Conservation (phyloP, 2,113 vertebrate species). For the Stomatorhinus ivindoensis region DNA sequence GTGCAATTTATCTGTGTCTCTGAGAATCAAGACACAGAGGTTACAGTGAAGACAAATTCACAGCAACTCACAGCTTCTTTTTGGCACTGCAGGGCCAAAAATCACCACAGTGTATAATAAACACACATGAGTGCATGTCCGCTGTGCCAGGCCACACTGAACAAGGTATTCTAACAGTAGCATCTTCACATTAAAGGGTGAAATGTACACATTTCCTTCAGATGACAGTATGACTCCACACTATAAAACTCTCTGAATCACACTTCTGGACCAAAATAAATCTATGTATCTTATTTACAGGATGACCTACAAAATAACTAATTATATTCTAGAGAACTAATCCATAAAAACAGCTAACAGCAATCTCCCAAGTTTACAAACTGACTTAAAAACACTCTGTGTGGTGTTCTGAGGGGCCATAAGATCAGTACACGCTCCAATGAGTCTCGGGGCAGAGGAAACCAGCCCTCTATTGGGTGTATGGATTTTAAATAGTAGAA, state of each 20-base stretch:
- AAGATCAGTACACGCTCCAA: not conserved
- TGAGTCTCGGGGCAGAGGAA: not conserved
- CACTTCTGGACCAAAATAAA: not conserved
- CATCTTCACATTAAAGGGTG: not conserved
- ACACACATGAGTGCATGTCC: not conserved
- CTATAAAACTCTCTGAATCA: not conserved
- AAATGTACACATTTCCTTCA: not conserved
- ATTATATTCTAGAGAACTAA: not conserved
- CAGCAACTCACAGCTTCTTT: not conserved
- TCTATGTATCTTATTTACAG: not conserved
- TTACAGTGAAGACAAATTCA: not conserved
- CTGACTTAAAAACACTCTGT: not conserved
- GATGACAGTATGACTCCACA: not conserved
- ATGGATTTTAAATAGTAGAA: not conserved
- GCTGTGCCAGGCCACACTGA: not conserved
- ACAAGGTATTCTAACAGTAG: not conserved
- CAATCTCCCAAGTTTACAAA: not conserved
- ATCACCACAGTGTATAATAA: not conserved
- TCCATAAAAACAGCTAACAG: not conserved
- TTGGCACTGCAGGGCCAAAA: not conserved
- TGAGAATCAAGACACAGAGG: not conserved
- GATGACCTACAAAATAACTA: not conserved
- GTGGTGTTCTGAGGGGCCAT: not conserved
- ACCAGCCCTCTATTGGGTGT: not conserved
- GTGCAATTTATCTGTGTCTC: not conserved